Conservation (phyloP, 2,888 invertebrate species). For the Cremastobaeus sp. region DNA sequence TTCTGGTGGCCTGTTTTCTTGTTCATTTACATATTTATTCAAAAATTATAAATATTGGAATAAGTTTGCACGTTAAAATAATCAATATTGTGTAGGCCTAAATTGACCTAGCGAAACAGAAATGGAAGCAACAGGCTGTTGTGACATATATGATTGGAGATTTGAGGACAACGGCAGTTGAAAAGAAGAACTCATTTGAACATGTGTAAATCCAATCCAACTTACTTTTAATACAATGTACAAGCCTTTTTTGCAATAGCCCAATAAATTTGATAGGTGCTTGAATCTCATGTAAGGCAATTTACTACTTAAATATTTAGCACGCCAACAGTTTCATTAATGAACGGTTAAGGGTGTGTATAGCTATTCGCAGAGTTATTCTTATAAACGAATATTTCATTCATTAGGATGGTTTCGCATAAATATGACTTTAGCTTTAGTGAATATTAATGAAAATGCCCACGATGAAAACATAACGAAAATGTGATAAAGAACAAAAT, state of each 20-base stretch:
- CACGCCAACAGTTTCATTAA: too few species aligned
- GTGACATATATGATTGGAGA: conserved; percentile 66
- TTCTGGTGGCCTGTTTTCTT: conserved; percentile 9
- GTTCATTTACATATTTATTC: too few species aligned
- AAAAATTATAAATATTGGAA: too few species aligned
- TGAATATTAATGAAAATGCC: conserved; percentile 51
- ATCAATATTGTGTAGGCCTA: conserved; percentile 39
- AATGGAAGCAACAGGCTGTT: conserved; percentile 72
- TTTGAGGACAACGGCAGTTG: conserved; percentile 47
- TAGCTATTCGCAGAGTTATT: not conserved
- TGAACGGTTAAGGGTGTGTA: too few species aligned
- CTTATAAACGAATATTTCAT: too few species aligned
- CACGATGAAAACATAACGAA: conserved; percentile 37
- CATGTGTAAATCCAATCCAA: conserved; percentile 63
- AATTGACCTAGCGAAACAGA: conserved; percentile 47
- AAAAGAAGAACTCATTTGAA: conserved; percentile 51
- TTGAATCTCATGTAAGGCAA: not conserved
- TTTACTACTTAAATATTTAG: too few species aligned
- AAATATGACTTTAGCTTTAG: conserved; percentile 29
- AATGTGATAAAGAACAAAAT: conserved; percentile 50
- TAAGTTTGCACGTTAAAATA: conserved; percentile 49
- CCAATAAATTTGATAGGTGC: conserved; percentile 14
- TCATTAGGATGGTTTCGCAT: conserved; percentile 7
- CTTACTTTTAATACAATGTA: conserved; percentile 63
- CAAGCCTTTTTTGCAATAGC: conserved; percentile 23